phyloP scores from a whole-genome alignment of 2,113 vertebrate genomes.

The Phrynocephalus versicolor region DNA sequence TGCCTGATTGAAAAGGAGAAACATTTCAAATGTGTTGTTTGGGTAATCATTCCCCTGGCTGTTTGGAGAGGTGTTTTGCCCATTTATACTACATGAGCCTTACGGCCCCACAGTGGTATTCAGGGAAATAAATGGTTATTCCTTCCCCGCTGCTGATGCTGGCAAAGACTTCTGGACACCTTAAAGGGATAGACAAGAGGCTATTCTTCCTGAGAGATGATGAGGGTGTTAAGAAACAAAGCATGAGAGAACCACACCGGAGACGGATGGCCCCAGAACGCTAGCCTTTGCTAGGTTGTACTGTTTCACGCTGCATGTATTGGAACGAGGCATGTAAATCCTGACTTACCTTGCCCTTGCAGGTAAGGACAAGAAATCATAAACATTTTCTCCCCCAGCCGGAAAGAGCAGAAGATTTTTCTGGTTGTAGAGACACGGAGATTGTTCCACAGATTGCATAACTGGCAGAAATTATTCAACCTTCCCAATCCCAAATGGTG shows the following conservation, averaged over 20 bases:
- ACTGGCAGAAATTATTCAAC: no score
- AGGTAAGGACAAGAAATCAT: no score
- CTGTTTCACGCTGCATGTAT: background rate
- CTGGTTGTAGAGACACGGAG: no score
- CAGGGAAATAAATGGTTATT: conserved; percentile 23
- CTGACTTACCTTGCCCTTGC: no score
- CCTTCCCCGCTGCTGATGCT: background rate
- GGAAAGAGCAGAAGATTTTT: no score
- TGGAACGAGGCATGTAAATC: background rate
- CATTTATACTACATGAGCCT: conserved; percentile 19
- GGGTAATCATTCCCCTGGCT: background rate
- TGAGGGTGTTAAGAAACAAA: background rate
- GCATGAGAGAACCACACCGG: background rate
- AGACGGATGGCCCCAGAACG: background rate
- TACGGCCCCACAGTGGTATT: conserved; percentile 20
- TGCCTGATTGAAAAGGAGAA: background rate
- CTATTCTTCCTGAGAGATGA: background rate
- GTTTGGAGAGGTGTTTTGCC: conserved; percentile 12
- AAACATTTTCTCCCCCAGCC: no score
- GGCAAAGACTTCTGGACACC: background rate
- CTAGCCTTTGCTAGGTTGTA: no score
- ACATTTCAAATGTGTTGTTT: background rate
- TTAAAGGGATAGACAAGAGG: background rate
- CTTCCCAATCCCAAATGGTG: no score
- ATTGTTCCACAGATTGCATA: no score